These are phyloP conservation scores for Mastacembelus armatus DNA, from an alignment of 2,797 vertebrate species.

Conservation along the genomic window DNA sequence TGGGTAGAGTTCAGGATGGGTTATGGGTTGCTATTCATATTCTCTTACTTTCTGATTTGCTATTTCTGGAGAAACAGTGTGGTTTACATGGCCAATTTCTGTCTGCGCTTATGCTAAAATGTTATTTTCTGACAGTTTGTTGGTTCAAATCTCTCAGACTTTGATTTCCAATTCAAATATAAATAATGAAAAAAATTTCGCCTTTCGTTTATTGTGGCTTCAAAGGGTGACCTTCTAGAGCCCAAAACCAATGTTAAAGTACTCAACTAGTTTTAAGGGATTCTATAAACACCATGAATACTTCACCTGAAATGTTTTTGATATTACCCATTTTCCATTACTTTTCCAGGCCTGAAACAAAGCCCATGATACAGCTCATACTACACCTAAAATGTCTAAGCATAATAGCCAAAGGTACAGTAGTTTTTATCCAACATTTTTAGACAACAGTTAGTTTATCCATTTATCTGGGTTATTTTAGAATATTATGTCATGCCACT, in stretches of 20 bases:
- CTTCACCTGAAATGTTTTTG: constrained; percentile 22
- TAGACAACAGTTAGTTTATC: constrained; percentile 23
- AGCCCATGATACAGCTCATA: background rate
- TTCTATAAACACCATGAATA: constrained; percentile 18
- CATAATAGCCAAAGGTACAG: background rate
- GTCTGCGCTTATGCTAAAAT: constrained; percentile 23
- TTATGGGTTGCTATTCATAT: constrained; percentile 48
- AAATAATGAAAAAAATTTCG: constrained; percentile 15
- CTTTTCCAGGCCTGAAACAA: constrained; percentile 22
- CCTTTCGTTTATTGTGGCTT: constrained; percentile 24
- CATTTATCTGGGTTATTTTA: constrained; percentile 32
- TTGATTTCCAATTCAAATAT: constrained; percentile 35
- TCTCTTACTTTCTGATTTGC: constrained; percentile 51
- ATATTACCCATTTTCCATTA: constrained; percentile 9
- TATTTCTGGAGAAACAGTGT: constrained; percentile 44
- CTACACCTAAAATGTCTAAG: background rate
- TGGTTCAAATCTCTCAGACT: background rate
- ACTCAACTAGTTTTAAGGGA: constrained; percentile 7
- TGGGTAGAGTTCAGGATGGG: constrained; percentile 57
- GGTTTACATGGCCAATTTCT: constrained; percentile 32
- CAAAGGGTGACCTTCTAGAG: constrained; percentile 10
- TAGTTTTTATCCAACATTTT: constrained; percentile 11
- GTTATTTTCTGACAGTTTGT: constrained; percentile 26
- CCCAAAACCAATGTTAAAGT: constrained; percentile 11
- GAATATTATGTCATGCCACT: constrained; percentile 1